Conservation (phyloP, 2,797 vertebrate genomes). For the Syngnathus acus region DNA sequence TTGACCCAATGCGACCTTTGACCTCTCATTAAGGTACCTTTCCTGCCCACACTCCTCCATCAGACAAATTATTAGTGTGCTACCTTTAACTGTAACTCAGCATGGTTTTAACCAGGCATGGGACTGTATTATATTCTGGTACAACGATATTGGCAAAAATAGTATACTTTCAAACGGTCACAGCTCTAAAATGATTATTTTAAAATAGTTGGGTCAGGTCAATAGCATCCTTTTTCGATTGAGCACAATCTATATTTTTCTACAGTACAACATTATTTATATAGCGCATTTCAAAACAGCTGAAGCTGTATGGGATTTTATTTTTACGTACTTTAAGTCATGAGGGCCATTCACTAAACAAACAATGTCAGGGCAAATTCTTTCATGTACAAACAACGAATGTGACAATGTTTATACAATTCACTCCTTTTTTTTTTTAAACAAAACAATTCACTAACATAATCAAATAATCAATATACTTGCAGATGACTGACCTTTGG, state of each 20-base stretch:
- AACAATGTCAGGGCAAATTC: too few species aligned
- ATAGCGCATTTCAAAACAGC: too few species aligned
- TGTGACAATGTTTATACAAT: too few species aligned
- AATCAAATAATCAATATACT: constrained; percentile 9
- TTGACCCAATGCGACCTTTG: constrained; percentile 61
- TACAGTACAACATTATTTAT: too few species aligned
- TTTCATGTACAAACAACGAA: too few species aligned
- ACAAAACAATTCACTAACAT: neutral
- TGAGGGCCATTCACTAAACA: too few species aligned
- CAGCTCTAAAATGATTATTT: neutral
- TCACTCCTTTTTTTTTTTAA: neutral
- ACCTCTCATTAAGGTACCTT: constrained; percentile 58
- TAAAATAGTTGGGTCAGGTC: neutral
- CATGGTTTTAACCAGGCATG: neutral
- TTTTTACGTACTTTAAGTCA: too few species aligned
- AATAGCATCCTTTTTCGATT: neutral
- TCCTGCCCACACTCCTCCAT: constrained; percentile 16
- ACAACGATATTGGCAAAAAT: neutral
- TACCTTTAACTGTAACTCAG: constrained; percentile 27
- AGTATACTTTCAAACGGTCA: neutral
- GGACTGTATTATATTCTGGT: neutral
- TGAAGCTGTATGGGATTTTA: too few species aligned
- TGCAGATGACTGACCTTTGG: neutral
- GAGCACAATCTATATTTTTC: too few species aligned
- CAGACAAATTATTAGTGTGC: constrained; percentile 25